Base-by-base conservation (phyloP, 1,140 invertebrate genomes). In the Drosophila nebulosa region DNA sequence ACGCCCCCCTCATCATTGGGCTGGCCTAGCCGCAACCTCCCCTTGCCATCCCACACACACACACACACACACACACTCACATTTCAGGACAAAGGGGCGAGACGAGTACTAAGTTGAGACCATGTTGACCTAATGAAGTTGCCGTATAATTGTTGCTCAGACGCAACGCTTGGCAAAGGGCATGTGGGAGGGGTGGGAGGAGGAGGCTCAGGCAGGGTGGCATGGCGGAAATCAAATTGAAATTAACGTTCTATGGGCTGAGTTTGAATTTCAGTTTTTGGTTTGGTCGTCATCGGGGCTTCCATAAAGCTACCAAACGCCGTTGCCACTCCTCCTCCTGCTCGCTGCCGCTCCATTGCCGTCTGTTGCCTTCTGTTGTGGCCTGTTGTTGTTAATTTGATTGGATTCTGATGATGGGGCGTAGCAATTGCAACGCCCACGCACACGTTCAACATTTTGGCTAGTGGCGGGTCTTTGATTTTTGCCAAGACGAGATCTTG, bases 321-420 rank as follows among this genome's bases (percentile, higher is more conserved):
- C 22, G 30, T 56, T 35, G 53, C 39, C 7, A 39, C 55, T n/a
- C 24, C 32, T 18, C 9, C 57, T 24, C n/a, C 36, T 36, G 59
- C 46, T 60, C n/a, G 58, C 18, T 59, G 57, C 10, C 56, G 66
- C 62, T n/a, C n/a, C n/a, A n/a, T n/a, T 70, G 69, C 58, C 61
- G 74, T n/a, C 67, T 81, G 39, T 10, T 46, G 39, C n/a, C 50
- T 16, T 14, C 57, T 30, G 24, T 39, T 46, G 78, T 74, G 83
- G 79, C 79, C 77, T 89, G 83, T 90, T 84, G 83, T 90, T 89
- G 89, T 90, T 90, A 90, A 90, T 90, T 90, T 90, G 89, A 90
- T 90, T 90, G 89, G 89, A 90, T 90, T 90, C 89, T 90, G 88
- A 90, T 90, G 89, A 90, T 85, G 80, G 84, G 89, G 89, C 89